Base-by-base conservation (phyloP, 2,888 invertebrate species). In the Pyrochroa serraticornis region DNA sequence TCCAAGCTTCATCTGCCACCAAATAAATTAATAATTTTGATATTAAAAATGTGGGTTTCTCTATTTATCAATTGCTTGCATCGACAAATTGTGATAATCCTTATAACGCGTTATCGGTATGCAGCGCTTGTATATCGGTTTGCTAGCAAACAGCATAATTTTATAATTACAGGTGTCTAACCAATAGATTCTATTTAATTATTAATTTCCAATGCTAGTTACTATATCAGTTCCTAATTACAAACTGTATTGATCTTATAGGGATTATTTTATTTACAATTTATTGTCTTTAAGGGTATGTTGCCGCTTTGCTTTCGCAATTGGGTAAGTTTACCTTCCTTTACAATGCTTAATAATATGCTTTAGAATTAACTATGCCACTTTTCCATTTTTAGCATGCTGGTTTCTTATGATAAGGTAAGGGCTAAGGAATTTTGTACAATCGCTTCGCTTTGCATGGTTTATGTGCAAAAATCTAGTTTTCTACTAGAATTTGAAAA, bases 401-500 rank as follows among this genome's bases (percentile, higher is more conserved):
- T 69, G 68, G 69, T 71, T 65, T 64, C 52, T 60, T 61, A 58
- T 52, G 58, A 56, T 65, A 58, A 73, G 72, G 71, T 73, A 72
- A 72, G 73, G 67, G 57, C 57, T 58, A 54, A 46, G 36, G 52
- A 50, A 10, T 60, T 58, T 58, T 51, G 59, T 38, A 48, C 49
- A 44, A 54, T 58, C 36, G 41, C 33, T 51, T 58, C 33, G 60
- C 62, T 60, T 62, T 46, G 62, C 59, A 59, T 55, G 43, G 56
- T 34, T 47, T 45, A 37, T 55, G 42, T 62, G 41, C 13, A 37
- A 13, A 10, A 43, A 36, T 36, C 31, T 34, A 39, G 35, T 13
- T 50, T 34, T 50, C 42, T 8, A 38, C 13, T 45, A 55, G 41
- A 13, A 34, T 60, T 57, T 43, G 48, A 57, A 52, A 55, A 54